Base-by-base conservation (phyloP, 2,113 vertebrate genomes). In the western clawed frog (Xenopus tropicalis) region DNA sequence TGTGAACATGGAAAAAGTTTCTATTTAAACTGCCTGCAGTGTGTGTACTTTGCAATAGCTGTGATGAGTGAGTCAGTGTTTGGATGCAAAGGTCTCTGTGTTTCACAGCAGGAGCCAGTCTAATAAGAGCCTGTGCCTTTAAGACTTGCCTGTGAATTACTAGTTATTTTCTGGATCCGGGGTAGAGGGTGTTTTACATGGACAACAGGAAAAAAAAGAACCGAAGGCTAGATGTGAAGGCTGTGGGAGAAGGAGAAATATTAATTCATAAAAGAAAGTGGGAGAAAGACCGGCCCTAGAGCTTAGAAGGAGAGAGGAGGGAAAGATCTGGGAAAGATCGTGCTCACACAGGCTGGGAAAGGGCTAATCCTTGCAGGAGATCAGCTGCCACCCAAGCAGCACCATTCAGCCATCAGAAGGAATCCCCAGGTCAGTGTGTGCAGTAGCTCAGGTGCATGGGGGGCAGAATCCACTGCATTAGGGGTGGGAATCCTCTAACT, bases 111-210 rank as follows among this genome's bases (percentile, higher is more conserved):
- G 62, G 17, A 54, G 70, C 25, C 58, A 20, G 42, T 42, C 10
- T n/a, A 21, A 59, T 54, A 58, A 25, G 22, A 46, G 56, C 69
- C 11, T 72, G 48, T 13, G 14, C 61, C 62, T 64, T 63, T 72
- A 56, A 72, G 25, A 65, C 70, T 58, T 13, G 54, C 48, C 62
- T 72, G 52, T n/a, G 17, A 65, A 65, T 66, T 66, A 48, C 64
- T 48, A 66, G 44, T 66, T 66, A 66, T 51, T 66, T 83, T 83
- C 82, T 84, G 84, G 83, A 86, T 86, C 86, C 85, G 85, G 86
- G 85, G 85, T 83, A 84, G 84, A 88, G 86, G 87, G 86, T 85
- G 85, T 79, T 83, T 81, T 80, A 82, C 81, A 83, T 80, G 85
- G 85, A 82, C 85, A 78, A 37, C 80, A 37, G 74, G 74, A 80